Percentiles rank a stretch among this genome's conserved stretches.
phyloP scores from a whole-genome alignment of 1,140 invertebrate species.

The Papilio machaon region DNA sequence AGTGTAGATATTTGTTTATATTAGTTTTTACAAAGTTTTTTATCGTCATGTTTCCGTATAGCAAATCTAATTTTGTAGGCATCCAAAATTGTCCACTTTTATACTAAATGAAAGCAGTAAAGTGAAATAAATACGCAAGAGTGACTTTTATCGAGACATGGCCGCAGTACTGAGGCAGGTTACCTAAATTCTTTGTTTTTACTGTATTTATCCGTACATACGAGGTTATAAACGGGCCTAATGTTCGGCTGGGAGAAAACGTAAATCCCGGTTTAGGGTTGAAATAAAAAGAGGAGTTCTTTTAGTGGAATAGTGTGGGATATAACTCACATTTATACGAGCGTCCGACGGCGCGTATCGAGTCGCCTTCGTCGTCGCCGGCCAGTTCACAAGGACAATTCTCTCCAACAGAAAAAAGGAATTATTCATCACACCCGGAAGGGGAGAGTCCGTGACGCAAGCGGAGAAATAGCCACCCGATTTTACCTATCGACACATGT shows the following conservation, averaged over 20 bases:
- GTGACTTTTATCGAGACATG: slow-evolving; percentile 29
- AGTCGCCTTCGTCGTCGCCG: slow-evolving; percentile 53
- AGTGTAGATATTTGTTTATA: not conserved
- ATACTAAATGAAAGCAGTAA: slow-evolving; percentile 21
- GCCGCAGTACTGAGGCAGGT: slow-evolving; percentile 20
- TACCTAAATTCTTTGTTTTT: slow-evolving; percentile 44
- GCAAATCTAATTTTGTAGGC: slow-evolving; percentile 1
- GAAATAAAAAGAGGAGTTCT: slow-evolving; percentile 74
- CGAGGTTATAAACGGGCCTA: slow-evolving; percentile 53
- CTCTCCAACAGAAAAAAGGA: slow-evolving; percentile 77
- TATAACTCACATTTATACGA: slow-evolving; percentile 79
- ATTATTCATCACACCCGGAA: slow-evolving; percentile 82
- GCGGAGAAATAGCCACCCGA: slow-evolving; percentile 75
- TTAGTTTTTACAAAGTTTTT: not conserved
- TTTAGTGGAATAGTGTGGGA: slow-evolving; percentile 73
- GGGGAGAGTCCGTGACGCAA: slow-evolving; percentile 81
- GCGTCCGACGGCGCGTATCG: slow-evolving; percentile 75
- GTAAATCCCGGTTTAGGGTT: slow-evolving; percentile 72
- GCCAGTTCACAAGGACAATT: slow-evolving; percentile 79
- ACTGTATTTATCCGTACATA: slow-evolving; percentile 51
- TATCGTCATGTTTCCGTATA: not conserved
- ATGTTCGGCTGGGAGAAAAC: slow-evolving; percentile 65
- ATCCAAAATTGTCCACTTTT: slow-evolving; percentile 2
- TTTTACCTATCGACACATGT: slow-evolving; percentile 47
- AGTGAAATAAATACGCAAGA: slow-evolving; percentile 29